Base-by-base conservation (phyloP, 92 coral and sea anemone genomes). In the Galaxea fascicularis region DNA sequence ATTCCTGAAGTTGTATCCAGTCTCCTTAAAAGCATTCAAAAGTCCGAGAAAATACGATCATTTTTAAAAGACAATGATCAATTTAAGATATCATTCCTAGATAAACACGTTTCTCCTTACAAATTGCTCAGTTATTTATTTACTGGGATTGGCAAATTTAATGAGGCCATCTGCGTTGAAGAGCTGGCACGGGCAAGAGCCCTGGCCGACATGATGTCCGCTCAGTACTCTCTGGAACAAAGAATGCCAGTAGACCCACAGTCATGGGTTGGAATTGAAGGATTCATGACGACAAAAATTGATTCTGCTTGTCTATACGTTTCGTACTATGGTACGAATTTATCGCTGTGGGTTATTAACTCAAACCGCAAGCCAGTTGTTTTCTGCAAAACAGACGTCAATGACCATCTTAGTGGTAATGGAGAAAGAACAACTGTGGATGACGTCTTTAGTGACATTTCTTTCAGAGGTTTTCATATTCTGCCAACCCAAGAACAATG, bases 111-210 rank as follows among this genome's bases (percentile, higher is more conserved):
- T n/a, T 17, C 24, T 29, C 51, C 53, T 22, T 17, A 70, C 51
- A 18, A 17, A 10, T 4, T 17, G 27, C 75, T 70, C 49, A 46
- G 49, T 39, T 10, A 1, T 1, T 18, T 46, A 13, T 46, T 35
- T 70, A 8, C 9, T 39, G 1, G 22, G 30, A 6, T 22, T 39
- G 53, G 51, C 10, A 29, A 25, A 1, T 8, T 8, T 1, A 4
- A 22, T 14, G 49, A 68, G 13, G 74, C 74, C 10, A 15, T 68
- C 14, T 18, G n/a, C 46, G 12, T 68, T 44, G 74, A 8, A 15
- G 74, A 68, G 26, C 45, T 30, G 9, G 74, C 41, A 68, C 74
- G 74, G 74, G 20, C 74, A 20, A 29, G 26, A 25, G 39, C 49
- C 21, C 51, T 22, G 6, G 74, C 74, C 13, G 22, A 30, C 41